Evolutionary conservation across 30 jellyfish, hydroid and myxozoan genomes (phyloP).

Genomic region (Morbakka virulenta): DNA sequence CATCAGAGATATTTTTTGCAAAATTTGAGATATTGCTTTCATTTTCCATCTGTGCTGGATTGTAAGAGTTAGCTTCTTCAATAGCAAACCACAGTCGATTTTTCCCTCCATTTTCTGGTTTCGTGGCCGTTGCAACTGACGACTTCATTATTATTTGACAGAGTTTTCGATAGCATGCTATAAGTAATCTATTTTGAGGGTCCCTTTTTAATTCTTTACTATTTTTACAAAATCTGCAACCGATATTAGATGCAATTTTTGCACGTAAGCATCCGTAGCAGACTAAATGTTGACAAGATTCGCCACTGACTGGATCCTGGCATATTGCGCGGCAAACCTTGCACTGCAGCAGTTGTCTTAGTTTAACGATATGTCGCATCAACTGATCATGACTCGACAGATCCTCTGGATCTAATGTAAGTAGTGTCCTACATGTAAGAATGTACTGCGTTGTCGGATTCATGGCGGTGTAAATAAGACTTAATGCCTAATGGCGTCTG

Average conservation of each 20-base stretch:
- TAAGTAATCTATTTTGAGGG: slow-evolving; percentile 29
- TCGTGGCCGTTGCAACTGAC: neutral
- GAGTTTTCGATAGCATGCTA: slow-evolving; percentile 64
- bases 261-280: slow-evolving; percentile 62
- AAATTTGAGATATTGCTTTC: too few species aligned
- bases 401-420: neutral
- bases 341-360: slow-evolving; percentile 61
- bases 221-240: slow-evolving; percentile 73
- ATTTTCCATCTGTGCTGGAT: too few species aligned
- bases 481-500: too few species aligned
- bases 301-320: slow-evolving; percentile 59
- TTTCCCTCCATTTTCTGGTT: neutral
- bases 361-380: slow-evolving; percentile 57
- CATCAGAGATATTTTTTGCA: neutral
- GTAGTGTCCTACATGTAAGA: neutral
- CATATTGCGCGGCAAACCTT: slow-evolving; percentile 61
- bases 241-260: slow-evolving; percentile 1
- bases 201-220: slow-evolving; percentile 34
- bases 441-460: neutral
- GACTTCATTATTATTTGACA: slow-evolving; percentile 53
- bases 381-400: slow-evolving; percentile 7
- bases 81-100: neutral
- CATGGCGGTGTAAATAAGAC: too few species aligned
- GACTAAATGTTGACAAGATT: slow-evolving; percentile 62
- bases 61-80: neutral